Percentiles rank a stretch among this genome's conserved stretches.
These are phyloP conservation scores for Malurus splendens DNA, from an alignment of 2,797 vertebrate genomes.

Conservation along the genomic window DNA sequence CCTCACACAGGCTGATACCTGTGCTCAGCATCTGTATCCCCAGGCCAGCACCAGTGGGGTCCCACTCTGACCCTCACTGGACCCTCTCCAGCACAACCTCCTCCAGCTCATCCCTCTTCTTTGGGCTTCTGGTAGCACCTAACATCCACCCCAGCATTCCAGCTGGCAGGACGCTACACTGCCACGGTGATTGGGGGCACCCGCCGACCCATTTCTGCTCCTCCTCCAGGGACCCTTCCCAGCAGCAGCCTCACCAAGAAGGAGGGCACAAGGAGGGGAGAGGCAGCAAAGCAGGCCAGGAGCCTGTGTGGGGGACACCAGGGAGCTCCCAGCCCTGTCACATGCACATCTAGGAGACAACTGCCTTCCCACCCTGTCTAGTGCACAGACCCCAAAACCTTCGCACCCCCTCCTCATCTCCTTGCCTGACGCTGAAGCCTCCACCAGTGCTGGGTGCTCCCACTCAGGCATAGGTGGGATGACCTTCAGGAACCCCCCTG, in stretches of 20 bases:
- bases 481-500: background rate
- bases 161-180: background rate
- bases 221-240: background rate
- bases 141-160: background rate
- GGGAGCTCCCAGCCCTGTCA: background rate
- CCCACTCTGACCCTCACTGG: background rate
- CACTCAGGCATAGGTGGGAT: background rate
- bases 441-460: background rate
- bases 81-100: background rate
- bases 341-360: background rate
- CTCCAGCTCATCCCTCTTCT: background rate
- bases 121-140: background rate
- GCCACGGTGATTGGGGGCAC: background rate
- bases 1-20: background rate
- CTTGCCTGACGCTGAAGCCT: background rate
- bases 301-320: background rate
- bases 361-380: accelerated
- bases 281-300: slow-evolving; percentile 8
- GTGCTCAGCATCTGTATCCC: background rate
- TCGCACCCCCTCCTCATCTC: background rate
- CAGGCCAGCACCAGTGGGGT: background rate
- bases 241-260: background rate
- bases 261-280: slow-evolving; percentile 2
- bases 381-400: background rate
- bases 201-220: background rate